Evolutionary conservation across 2,113 vertebrate species (phyloP).

Genomic region (Procavia capensis): DNA sequence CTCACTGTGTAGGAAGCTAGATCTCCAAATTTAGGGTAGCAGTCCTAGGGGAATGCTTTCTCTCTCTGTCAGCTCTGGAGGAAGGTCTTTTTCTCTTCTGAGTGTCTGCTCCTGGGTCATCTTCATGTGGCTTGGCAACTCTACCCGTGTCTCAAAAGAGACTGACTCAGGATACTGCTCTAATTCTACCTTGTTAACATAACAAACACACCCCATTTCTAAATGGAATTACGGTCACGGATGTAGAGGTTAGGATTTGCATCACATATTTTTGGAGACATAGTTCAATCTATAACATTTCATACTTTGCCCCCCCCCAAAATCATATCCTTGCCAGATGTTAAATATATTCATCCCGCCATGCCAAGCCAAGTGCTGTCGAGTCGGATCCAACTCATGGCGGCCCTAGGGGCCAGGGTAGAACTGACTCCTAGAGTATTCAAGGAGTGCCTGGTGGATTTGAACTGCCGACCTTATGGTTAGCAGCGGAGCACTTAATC

Average conservation of each 20-base stretch:
- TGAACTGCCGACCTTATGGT: no score
- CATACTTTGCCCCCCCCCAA: no score
- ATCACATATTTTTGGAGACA: neutral
- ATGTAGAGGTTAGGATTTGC: neutral
- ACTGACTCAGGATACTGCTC: neutral
- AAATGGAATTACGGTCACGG: neutral
- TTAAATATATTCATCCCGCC: no score
- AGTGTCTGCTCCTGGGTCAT: neutral
- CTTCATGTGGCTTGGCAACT: neutral
- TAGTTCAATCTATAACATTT: neutral
- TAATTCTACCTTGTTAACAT: neutral
- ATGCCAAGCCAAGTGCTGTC: no score
- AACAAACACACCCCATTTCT: neutral
- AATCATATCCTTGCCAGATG: no score
- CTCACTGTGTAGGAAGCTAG: neutral
- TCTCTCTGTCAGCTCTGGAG: neutral
- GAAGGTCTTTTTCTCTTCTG: neutral
- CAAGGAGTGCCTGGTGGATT: no score
- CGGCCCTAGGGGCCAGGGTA: no score
- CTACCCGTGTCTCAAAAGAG: neutral
- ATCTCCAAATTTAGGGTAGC: neutral
- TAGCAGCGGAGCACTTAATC: no score
- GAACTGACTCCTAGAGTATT: no score
- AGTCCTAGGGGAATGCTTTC: neutral
- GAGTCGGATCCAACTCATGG: no score